Percentiles rank a stretch among this genome's conserved stretches.
Evolutionary conservation across 2,888 invertebrate species (phyloP).

Genomic region (Troides aeacus): DNA sequence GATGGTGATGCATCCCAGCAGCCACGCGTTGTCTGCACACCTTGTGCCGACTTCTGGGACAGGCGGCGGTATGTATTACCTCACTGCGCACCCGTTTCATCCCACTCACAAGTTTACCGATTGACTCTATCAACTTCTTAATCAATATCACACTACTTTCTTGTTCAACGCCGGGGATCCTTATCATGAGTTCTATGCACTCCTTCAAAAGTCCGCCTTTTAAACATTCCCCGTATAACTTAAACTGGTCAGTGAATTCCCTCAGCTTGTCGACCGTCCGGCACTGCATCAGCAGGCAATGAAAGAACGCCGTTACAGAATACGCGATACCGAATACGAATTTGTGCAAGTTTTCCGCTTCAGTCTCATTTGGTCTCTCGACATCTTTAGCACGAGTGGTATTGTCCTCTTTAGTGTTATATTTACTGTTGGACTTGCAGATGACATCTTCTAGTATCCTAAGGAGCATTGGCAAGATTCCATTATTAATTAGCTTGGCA

Average conservation of each 20-base stretch:
- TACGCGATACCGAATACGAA: slow-evolving; percentile 81
- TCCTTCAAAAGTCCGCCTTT: slow-evolving; percentile 79
- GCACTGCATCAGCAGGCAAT: slow-evolving; percentile 79
- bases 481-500: slow-evolving; percentile 80
- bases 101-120: slow-evolving; percentile 77
- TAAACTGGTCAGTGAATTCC: slow-evolving; percentile 81
- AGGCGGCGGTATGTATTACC: slow-evolving; percentile 77
- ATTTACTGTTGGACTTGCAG: slow-evolving; percentile 57
- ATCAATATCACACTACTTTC: slow-evolving; percentile 64
- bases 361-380: slow-evolving; percentile 50
- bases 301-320: slow-evolving; percentile 80
- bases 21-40: slow-evolving; percentile 67
- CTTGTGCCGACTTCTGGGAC: slow-evolving; percentile 75
- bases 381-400: slow-evolving; percentile 47
- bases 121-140: slow-evolving; percentile 77
- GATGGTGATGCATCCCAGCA: slow-evolving; percentile 80
- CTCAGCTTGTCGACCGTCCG: slow-evolving; percentile 72
- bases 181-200: slow-evolving; percentile 77
- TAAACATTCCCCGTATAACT: slow-evolving; percentile 79
- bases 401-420: slow-evolving; percentile 42
- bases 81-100: slow-evolving; percentile 81
- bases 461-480: slow-evolving; percentile 81
- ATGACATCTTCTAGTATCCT: slow-evolving; percentile 80
- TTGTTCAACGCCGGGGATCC: slow-evolving; percentile 64
- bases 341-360: slow-evolving; percentile 77